Evolutionary conservation across 1,140 invertebrate genomes (phyloP).

Genomic region (Caenorhabditis remanei): DNA sequence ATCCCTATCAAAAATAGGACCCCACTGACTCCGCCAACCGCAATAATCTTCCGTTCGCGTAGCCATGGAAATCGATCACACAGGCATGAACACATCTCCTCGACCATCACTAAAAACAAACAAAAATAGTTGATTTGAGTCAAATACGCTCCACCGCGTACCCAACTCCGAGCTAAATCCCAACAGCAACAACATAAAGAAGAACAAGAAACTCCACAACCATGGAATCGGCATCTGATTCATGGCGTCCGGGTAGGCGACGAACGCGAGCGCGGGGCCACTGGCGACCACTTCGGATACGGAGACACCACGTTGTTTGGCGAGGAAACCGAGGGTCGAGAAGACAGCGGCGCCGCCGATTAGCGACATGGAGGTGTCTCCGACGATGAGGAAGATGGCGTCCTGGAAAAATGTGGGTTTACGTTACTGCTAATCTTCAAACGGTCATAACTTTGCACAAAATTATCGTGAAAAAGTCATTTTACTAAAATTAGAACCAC

Average conservation of each 20-base stretch:
- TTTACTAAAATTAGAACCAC: too few relatives aligned
- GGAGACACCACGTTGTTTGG: slow-evolving; percentile 67
- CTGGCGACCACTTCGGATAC: neutral
- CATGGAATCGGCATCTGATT: slow-evolving; percentile 79
- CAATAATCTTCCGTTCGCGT: neutral
- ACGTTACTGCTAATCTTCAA: too few relatives aligned
- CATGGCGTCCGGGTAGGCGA: slow-evolving; percentile 79
- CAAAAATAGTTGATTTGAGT: neutral
- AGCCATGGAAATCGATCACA: neutral
- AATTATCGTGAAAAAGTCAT: too few relatives aligned
- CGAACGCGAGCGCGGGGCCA: slow-evolving; percentile 67
- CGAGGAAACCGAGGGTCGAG: slow-evolving; percentile 82
- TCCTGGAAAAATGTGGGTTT: slow-evolving; percentile 78
- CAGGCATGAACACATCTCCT: neutral
- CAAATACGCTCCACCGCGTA: neutral
- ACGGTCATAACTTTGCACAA: too few relatives aligned
- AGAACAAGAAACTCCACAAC: slow-evolving; percentile 79
- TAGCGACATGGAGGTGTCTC: slow-evolving; percentile 83
- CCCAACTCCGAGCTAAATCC: slow-evolving; percentile 78
- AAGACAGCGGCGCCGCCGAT: slow-evolving; percentile 82
- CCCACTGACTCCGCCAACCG: neutral
- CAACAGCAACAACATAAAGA: slow-evolving; percentile 78
- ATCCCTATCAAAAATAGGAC: neutral
- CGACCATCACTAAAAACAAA: slow-evolving; percentile 17
- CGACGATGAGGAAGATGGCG: slow-evolving; percentile 82